Evolutionary conservation across 2,113 vertebrate genomes (phyloP), one percentile per base, ranked within the genome.

Genomic region (Neodontobutis hainanensis): DNA sequence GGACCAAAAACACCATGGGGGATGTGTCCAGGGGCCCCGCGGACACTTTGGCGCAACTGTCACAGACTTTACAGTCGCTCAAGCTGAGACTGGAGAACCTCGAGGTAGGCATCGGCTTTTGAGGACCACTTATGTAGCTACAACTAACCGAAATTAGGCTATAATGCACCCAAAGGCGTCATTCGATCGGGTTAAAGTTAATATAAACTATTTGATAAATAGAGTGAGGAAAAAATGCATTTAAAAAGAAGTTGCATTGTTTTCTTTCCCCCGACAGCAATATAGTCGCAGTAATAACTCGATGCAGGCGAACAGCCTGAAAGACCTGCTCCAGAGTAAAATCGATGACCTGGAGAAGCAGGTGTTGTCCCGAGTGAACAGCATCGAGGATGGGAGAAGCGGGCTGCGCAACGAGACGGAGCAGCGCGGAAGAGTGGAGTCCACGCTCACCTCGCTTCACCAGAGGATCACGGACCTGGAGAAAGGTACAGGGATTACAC

Each of bases 281-380:
- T 96, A 96, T 89, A 98, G 95, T 88, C 91, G 96, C 77, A 95
- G 93, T 80, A 99, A 99, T 84, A 94, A 94, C 83, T 96, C 97
- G 15, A 90, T 94, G 82, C 97, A 97, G 85, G 94, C 94, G 71
- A 94, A 92, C 93, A 96, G 94, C 84, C 92, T 98, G 77, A 96
- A 96, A 89, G 96, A 99, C 78, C 91, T 98, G 68, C 95, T 99
- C 73, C 97, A 99, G 78, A 97, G 85, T 82, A 97, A 96, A 81
- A 97, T 99, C 80, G 96, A 98, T 68, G 96, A 99, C 83, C 82
- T 99, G 87, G 97, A 99, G 92, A 94, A 94, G 90, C 96, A 99
- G 87, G 96, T 98, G 51, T 87, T 98, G 84, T 95, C 96, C 63
- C 92, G 96, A 2, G 96, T 99, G 65, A 97, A 97, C 93, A 95